These are phyloP conservation scores for Patiria pectinifera DNA, from an alignment of 53 echinoderm and acorn worm species.

Conservation along the genomic window DNA sequence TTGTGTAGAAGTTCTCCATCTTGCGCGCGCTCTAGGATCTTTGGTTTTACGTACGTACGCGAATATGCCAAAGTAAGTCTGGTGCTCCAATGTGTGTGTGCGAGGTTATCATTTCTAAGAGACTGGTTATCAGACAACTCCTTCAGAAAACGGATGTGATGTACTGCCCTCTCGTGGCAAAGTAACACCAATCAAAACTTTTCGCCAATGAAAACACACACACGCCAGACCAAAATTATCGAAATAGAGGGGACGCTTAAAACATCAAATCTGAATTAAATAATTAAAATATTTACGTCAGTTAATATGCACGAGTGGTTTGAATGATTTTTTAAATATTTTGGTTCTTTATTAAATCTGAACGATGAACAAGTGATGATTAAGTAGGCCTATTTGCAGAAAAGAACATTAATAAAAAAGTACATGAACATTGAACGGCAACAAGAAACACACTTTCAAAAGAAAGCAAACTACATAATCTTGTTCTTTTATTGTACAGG, in stretches of 20 bases:
- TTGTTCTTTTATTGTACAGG: slow-evolving; percentile 8
- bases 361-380: too few species aligned
- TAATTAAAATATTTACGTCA: too few species aligned
- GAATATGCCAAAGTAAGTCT: not conserved
- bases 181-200: slow-evolving; percentile 29
- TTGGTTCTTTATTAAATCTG: too few species aligned
- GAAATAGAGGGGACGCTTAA: too few species aligned
- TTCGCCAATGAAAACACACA: slow-evolving; percentile 46
- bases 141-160: not conserved
- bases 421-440: not conserved
- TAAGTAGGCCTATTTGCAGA: too few species aligned
- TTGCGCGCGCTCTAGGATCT: too few species aligned
- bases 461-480: not conserved
- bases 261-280: too few species aligned
- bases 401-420: too few species aligned
- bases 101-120: not conserved
- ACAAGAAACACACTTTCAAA: not conserved
- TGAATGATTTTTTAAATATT: too few species aligned
- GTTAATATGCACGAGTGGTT: too few species aligned
- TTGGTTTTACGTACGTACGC: too few species aligned
- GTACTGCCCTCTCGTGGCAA: slow-evolving; percentile 35
- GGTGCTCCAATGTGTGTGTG: not conserved
- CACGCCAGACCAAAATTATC: not conserved
- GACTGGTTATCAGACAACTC: slow-evolving; percentile 13
- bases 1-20: too few species aligned